Conservation (phyloP, 35 echinoderm and acorn worm species). For the Heliocidaris erythrogramma region DNA sequence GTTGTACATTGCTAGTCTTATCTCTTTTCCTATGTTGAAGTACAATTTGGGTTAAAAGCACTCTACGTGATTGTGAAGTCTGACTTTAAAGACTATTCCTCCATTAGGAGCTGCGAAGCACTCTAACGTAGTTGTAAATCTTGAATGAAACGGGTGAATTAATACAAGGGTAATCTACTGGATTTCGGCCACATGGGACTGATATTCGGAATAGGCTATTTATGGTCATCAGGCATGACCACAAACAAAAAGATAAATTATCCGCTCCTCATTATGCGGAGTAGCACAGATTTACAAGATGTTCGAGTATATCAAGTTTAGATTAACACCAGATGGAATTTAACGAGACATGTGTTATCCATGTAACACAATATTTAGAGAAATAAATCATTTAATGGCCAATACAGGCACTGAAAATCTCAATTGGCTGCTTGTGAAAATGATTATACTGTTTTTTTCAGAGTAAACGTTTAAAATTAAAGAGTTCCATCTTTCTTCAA, state of each 20-base stretch:
- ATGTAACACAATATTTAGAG: background rate
- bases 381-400: background rate
- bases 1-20: too few relatives aligned
- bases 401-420: too few relatives aligned
- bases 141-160: background rate
- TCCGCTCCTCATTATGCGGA: background rate
- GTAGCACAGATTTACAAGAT: background rate
- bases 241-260: background rate
- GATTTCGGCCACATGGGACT: background rate
- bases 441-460: too few relatives aligned
- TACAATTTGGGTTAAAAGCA: background rate
- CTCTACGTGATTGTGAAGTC: background rate
- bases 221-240: background rate
- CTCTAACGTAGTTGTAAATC: background rate
- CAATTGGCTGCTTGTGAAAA: too few relatives aligned
- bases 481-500: too few relatives aligned
- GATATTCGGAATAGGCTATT: background rate
- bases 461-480: too few relatives aligned
- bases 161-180: background rate
- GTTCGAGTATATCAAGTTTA: background rate
- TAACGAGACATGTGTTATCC: background rate
- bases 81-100: background rate
- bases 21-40: too few relatives aligned
- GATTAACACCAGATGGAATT: background rate
- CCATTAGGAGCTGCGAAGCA: background rate